Percentiles rank a stretch among this genome's conserved stretches.
These are phyloP conservation scores for Achatina immaculata DNA, from an alignment of 1,140 invertebrate species.

Conservation along the genomic window DNA sequence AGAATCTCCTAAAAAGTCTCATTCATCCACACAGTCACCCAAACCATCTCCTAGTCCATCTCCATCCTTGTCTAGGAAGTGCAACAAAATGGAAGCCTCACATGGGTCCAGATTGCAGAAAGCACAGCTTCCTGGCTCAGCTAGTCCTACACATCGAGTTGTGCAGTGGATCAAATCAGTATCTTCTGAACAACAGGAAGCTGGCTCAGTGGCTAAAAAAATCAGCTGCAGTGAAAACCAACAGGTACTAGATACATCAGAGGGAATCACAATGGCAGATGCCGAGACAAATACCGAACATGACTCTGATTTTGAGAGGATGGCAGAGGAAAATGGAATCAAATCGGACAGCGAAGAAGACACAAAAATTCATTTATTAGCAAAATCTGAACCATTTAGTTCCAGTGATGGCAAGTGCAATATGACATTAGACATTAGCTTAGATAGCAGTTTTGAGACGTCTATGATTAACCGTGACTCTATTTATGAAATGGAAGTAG, in stretches of 20 bases:
- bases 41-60: constrained; percentile 50
- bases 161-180: constrained; percentile 67
- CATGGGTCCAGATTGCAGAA: constrained; percentile 42
- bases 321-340: constrained; percentile 43
- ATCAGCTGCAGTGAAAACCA: background rate
- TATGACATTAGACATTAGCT: constrained; percentile 52
- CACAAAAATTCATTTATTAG: constrained; percentile 24
- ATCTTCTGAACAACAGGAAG: constrained; percentile 41
- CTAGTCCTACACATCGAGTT: constrained; percentile 59
- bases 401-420: constrained; percentile 43
- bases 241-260: constrained; percentile 11
- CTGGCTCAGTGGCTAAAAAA: background rate
- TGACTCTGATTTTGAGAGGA: constrained; percentile 49
- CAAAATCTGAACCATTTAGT: constrained; percentile 12
- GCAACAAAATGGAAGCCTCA: constrained; percentile 27
- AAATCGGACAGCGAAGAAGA: constrained; percentile 32
- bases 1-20: constrained; percentile 47
- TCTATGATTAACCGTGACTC: constrained; percentile 56
- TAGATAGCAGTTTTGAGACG: constrained; percentile 61
- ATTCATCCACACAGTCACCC: constrained; percentile 53
- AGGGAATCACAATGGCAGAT: constrained; percentile 44
- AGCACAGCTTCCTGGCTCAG: constrained; percentile 49
- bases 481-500: constrained; percentile 68
- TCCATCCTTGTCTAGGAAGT: constrained; percentile 45
- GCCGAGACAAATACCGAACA: constrained; percentile 53